A percentile compares a stretch with the other conserved stretches of the same genome.
These are phyloP conservation scores for Archips xylosteana DNA, from an alignment of 2,888 invertebrate species.

Conservation along the genomic window DNA sequence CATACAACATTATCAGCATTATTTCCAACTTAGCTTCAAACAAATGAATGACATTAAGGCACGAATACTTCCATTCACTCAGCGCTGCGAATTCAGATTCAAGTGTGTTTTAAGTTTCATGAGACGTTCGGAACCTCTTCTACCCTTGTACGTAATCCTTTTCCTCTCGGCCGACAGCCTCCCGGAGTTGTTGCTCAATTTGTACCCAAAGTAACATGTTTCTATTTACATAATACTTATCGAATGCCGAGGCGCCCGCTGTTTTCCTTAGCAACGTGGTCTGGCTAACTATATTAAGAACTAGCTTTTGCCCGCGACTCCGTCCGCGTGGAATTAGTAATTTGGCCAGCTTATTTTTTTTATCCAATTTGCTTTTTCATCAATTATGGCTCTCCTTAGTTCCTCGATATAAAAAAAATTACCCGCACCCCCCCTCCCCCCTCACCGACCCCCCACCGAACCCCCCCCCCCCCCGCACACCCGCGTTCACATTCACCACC, in stretches of 20 bases:
- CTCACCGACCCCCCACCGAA: no score
- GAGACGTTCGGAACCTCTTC: slow-evolving; percentile 30
- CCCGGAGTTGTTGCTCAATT: slow-evolving; percentile 31
- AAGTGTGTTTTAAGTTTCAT: slow-evolving; percentile 40
- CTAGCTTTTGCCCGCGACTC: no score
- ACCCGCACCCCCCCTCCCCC: no score
- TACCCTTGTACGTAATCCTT: slow-evolving; percentile 39
- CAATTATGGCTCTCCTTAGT: no score
- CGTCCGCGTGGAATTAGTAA: no score
- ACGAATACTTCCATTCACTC: slow-evolving; percentile 6
- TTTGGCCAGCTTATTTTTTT: no score
- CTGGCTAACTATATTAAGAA: no score
- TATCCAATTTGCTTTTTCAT: no score
- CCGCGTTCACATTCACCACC: no score
- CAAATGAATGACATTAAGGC: neutral
- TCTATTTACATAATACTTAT: slow-evolving; percentile 40
- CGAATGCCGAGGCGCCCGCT: slow-evolving; percentile 4
- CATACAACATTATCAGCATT: no score
- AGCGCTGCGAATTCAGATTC: slow-evolving; percentile 34
- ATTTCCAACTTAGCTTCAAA: neutral
- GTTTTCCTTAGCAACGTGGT: slow-evolving; percentile 10
- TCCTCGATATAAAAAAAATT: no score
- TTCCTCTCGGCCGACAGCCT: slow-evolving; percentile 3
- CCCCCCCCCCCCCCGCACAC: no score
- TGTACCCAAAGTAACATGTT: slow-evolving; percentile 40